Conservation (phyloP, 2,888 invertebrate genomes). For the Eledone cirrhosa region DNA sequence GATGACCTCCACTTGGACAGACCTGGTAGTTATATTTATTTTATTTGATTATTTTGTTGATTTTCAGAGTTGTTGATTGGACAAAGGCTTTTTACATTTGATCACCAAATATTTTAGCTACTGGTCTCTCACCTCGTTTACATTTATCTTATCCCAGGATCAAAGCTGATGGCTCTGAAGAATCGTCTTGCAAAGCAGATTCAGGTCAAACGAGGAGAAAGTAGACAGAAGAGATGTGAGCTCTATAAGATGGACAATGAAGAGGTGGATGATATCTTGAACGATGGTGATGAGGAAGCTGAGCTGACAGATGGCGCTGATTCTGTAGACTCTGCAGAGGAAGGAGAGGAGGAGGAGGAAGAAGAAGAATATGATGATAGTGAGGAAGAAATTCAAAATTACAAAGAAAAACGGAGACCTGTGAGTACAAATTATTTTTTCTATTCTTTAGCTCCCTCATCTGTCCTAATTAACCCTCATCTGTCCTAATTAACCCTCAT, state of each 20-base stretch:
- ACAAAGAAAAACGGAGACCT: no score
- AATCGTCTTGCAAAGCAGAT: conserved; percentile 78
- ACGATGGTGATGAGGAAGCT: conserved; percentile 66
- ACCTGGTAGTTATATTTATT: conserved; percentile 45
- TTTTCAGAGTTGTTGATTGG: no score
- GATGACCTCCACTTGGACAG: conserved; percentile 36
- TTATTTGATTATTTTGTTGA: no score
- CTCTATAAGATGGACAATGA: conserved; percentile 65
- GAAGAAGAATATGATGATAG: conserved; percentile 38
- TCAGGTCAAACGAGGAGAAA: conserved; percentile 75
- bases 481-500: no score
- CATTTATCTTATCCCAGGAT: conserved; percentile 79
- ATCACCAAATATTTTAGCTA: no score
- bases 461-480: no score
- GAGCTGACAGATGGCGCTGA: conserved; percentile 66
- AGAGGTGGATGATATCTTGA: conserved; percentile 50
- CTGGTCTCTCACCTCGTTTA: no score
- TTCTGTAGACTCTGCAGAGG: conserved; percentile 63
- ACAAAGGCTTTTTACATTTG: no score
- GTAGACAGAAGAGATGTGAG: conserved; percentile 76
- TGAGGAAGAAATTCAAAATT: background rate
- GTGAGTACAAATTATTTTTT: no score
- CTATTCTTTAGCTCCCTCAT: no score
- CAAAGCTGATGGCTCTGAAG: conserved; percentile 76
- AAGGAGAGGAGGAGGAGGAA: conserved; percentile 45